Conservation (phyloP, 2,888 invertebrate genomes). For the Dolichomitus sp. region DNA sequence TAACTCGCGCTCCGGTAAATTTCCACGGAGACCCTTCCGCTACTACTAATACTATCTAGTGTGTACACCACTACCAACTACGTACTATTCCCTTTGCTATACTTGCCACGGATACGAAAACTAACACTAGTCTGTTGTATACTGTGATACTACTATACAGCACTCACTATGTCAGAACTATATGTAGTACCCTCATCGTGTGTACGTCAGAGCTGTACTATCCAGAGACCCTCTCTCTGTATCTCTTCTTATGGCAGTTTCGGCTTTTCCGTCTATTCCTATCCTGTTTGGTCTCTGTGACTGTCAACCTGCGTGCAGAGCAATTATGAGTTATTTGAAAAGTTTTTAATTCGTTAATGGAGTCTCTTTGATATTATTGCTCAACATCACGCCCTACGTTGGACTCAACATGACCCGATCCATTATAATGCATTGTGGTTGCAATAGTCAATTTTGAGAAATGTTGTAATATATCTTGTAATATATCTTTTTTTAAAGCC, state of each 20-base stretch:
- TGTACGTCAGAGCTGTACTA: constrained; percentile 58
- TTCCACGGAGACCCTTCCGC: constrained; percentile 75
- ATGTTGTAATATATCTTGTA: too few species aligned
- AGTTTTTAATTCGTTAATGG: background rate
- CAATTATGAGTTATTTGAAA: background rate
- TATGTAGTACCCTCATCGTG: constrained; percentile 41
- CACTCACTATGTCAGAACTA: background rate
- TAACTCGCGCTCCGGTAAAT: constrained; percentile 84
- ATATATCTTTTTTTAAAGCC: background rate
- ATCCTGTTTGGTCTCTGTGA: constrained; percentile 2
- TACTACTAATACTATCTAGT: constrained; percentile 52
- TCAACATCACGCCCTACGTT: background rate
- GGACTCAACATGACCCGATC: background rate
- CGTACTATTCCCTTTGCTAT: constrained; percentile 9
- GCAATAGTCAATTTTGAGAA: background rate
- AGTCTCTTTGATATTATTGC: background rate
- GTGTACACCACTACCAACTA: background rate
- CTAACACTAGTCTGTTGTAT: background rate
- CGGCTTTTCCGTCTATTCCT: constrained; percentile 3
- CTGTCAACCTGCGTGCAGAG: background rate
- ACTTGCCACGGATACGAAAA: background rate
- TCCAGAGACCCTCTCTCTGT: constrained; percentile 44
- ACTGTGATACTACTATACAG: background rate
- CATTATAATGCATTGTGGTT: background rate
- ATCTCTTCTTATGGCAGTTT: constrained; percentile 21